Conservation (phyloP, 2,888 invertebrate genomes). For the Gisinianus flammeolus region DNA sequence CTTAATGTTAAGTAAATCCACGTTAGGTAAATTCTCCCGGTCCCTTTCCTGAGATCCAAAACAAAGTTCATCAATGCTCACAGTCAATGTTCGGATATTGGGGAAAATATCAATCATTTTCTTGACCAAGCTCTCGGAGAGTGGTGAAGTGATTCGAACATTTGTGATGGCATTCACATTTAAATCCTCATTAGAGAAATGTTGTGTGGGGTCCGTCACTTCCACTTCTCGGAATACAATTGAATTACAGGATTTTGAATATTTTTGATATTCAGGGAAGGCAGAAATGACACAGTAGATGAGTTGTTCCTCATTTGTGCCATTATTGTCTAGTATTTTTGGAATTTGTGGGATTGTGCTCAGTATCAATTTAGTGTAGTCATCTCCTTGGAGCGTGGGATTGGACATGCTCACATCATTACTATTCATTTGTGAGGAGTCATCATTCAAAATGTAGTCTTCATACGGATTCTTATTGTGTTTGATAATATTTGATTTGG, state of each 20-base stretch:
- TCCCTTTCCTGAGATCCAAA: slow-evolving; percentile 10
- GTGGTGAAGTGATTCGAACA: slow-evolving; percentile 13
- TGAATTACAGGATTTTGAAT: slow-evolving; percentile 9
- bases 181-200: not conserved
- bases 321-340: not conserved
- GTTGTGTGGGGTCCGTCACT: not conserved
- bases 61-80: slow-evolving; percentile 29
- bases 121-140: slow-evolving; percentile 9
- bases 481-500: not conserved
- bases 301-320: not conserved
- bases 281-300: slow-evolving; percentile 20
- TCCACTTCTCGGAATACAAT: slow-evolving; percentile 1
- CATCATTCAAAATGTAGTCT: not conserved
- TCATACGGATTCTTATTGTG: not conserved
- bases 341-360: not conserved
- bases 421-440: not conserved
- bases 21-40: not conserved
- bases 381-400: slow-evolving; percentile 17
- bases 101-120: slow-evolving; percentile 7
- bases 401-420: not conserved
- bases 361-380: not conserved
- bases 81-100: slow-evolving; percentile 14
- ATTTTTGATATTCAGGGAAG: not conserved
- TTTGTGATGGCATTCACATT: not conserved
- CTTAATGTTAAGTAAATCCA: slow-evolving; percentile 3